Conservation (phyloP, 2,888 invertebrate genomes). For the Carcina quercana region DNA sequence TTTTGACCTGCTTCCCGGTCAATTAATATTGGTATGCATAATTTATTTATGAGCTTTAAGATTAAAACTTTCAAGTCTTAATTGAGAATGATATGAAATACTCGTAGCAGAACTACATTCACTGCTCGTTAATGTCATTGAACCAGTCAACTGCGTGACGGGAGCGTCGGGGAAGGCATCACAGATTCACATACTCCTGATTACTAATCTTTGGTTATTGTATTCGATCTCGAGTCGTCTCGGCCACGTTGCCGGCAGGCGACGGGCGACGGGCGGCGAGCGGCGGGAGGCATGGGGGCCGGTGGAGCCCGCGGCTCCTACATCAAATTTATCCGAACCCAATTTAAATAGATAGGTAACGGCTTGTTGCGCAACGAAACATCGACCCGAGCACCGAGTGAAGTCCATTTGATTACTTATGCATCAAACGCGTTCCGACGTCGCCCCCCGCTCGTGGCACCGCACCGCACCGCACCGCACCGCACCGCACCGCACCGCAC, state of each 20-base stretch:
- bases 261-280: slow-evolving; percentile 30
- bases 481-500: too few relatives aligned
- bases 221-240: slow-evolving; percentile 22
- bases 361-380: slow-evolving; percentile 63
- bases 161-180: too few relatives aligned
- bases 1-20: too few relatives aligned
- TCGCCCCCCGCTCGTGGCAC: slow-evolving; percentile 28
- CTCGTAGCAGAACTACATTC: too few relatives aligned
- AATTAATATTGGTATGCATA: too few relatives aligned
- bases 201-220: slow-evolving; percentile 33
- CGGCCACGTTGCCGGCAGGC: slow-evolving; percentile 26
- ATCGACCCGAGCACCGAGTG: slow-evolving; percentile 47
- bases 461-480: slow-evolving; percentile 24
- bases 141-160: too few relatives aligned
- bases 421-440: slow-evolving; percentile 62
- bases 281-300: slow-evolving; percentile 24
- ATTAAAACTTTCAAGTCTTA: too few relatives aligned
- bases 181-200: slow-evolving; percentile 3
- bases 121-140: too few relatives aligned
- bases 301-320: slow-evolving; percentile 25
- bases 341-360: slow-evolving; percentile 66
- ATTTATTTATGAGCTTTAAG: too few relatives aligned
- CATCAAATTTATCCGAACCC: slow-evolving; percentile 54
- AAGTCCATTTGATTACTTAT: slow-evolving; percentile 61
- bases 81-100: too few relatives aligned